A percentile compares a stretch with the other conserved stretches of the same genome.
Evolutionary conservation across 2,113 vertebrate genomes (phyloP).

Genomic region (Tychaedon coryphoeus): DNA sequence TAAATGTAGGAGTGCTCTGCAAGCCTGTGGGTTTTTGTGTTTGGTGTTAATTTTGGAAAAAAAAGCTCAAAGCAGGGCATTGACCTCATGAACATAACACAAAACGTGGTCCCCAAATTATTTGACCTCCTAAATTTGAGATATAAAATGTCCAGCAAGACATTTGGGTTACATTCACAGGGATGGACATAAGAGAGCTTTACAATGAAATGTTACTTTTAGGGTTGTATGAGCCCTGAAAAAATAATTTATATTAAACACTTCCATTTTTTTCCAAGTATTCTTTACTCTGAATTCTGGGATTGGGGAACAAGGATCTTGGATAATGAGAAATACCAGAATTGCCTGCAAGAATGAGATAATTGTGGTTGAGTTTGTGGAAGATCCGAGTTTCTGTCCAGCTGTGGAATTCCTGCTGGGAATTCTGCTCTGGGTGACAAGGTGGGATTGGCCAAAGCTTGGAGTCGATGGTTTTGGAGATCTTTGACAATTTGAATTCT

Average conservation of each 20-base stretch:
- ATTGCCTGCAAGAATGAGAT: background rate
- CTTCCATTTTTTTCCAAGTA: background rate
- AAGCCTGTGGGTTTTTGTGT: background rate
- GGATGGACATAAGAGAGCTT: background rate
- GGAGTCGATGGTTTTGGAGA: background rate
- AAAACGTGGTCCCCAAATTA: background rate
- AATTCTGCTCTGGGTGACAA: background rate
- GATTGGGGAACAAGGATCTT: background rate
- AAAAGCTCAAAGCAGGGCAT: background rate
- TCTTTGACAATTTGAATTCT: background rate
- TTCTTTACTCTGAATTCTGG: background rate
- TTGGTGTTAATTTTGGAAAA: background rate
- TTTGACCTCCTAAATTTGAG: background rate
- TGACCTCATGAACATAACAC: rapidly evolving
- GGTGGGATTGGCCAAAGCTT: background rate
- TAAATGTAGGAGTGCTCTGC: background rate
- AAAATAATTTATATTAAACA: background rate
- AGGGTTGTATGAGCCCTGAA: background rate
- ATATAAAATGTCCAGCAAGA: background rate
- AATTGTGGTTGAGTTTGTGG: background rate
- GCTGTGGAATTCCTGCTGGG: background rate
- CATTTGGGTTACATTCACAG: rapidly evolving
- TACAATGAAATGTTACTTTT: background rate
- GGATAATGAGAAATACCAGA: background rate
- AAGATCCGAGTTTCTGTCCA: rapidly evolving